phyloP scores from a whole-genome alignment of 2,797 vertebrate species.

The Rhincodon typus region DNA sequence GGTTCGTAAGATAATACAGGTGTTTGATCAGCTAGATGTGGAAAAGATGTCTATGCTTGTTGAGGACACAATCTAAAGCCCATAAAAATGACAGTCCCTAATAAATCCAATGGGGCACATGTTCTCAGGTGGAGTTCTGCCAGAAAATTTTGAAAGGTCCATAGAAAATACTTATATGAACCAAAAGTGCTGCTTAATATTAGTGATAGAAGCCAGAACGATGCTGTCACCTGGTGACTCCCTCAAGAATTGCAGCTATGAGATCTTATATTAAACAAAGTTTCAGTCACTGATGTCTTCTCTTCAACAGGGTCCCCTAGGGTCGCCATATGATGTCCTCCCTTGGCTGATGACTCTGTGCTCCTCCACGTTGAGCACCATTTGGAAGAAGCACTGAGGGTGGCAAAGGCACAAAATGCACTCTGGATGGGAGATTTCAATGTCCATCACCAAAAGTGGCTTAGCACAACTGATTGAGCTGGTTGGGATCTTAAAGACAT shows the following conservation, averaged over 20 bases:
- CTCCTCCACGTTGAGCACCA: no score
- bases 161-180: background rate
- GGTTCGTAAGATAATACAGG: background rate
- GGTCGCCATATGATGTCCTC: no score
- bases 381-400: no score
- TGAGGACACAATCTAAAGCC: background rate
- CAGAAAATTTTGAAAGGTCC: background rate
- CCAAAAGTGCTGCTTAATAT: no score
- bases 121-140: background rate
- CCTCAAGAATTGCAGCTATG: background rate
- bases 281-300: background rate
- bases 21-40: background rate
- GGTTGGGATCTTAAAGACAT: no score
- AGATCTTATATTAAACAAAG: background rate
- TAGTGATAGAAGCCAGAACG: background rate
- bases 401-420: no score
- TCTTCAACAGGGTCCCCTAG: no score
- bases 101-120: background rate
- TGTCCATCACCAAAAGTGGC: no score
- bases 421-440: no score
- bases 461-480: no score
- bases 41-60: background rate
- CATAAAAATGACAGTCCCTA: background rate
- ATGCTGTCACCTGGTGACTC: background rate
- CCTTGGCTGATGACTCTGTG: no score